Conservation (phyloP, 2,113 vertebrate genomes). For the Protobothrops mucrosquamatus region DNA sequence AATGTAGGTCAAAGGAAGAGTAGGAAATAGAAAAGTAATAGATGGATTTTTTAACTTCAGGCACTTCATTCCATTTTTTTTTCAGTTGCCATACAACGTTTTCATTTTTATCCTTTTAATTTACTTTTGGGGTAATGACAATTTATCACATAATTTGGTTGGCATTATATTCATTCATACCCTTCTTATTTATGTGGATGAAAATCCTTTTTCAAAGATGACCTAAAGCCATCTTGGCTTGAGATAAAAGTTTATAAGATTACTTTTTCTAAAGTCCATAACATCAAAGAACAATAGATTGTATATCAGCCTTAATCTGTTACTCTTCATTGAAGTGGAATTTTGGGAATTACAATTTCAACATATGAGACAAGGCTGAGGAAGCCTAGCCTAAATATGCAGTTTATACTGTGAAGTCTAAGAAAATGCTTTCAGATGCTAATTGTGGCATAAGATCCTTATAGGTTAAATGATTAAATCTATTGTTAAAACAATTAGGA, state of each 20-base stretch:
- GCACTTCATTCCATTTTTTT: background rate
- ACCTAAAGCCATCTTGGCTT: background rate
- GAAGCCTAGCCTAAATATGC: background rate
- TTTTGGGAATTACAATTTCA: background rate
- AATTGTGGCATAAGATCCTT: background rate
- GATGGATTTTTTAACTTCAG: constrained; percentile 1
- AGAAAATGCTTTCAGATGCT: background rate
- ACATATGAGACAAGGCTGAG: background rate
- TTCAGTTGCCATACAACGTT: background rate
- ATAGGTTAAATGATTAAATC: background rate
- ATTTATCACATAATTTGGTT: background rate
- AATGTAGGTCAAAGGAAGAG: constrained; percentile 1
- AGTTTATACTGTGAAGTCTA: background rate
- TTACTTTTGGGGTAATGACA: background rate
- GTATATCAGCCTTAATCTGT: background rate
- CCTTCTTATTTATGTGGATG: background rate
- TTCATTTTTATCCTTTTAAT: background rate
- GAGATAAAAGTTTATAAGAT: background rate
- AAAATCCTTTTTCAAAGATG: constrained; percentile 1
- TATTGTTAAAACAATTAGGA: background rate
- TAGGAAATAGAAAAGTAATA: background rate
- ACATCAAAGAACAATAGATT: background rate
- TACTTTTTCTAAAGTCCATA: background rate
- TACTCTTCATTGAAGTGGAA: background rate
- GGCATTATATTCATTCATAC: background rate